Percentiles rank a stretch among this genome's conserved stretches.
These are phyloP conservation scores for Eubasilissa regina DNA, from an alignment of 1,140 invertebrate genomes.

Conservation along the genomic window DNA sequence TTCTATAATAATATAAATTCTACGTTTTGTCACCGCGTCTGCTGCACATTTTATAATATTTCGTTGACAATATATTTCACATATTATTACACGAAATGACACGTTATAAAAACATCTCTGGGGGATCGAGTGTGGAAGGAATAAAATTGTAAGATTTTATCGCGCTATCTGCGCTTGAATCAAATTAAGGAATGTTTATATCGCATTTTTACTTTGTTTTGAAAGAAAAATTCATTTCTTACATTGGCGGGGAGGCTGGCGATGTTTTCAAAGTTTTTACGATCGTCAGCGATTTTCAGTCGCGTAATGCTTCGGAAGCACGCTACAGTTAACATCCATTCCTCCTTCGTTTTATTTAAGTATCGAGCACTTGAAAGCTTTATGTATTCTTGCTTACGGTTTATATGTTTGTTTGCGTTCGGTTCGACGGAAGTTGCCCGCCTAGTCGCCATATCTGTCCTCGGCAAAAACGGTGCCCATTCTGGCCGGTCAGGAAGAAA, in stretches of 20 bases:
- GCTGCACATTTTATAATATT: constrained; percentile 36
- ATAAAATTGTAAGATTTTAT: constrained; percentile 56
- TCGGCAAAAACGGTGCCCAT: neutral
- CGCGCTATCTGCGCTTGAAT: constrained; percentile 48
- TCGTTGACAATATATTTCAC: constrained; percentile 46
- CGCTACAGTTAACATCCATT: constrained; percentile 38
- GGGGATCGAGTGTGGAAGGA: constrained; percentile 45
- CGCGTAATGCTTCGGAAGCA: constrained; percentile 41
- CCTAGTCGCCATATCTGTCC: neutral
- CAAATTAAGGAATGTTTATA: constrained; percentile 57
- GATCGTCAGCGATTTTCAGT: constrained; percentile 53
- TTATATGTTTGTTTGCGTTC: constrained; percentile 36
- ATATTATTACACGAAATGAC: constrained; percentile 53
- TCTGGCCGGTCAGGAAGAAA: too few relatives aligned
- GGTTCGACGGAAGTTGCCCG: neutral
- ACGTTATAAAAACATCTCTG: constrained; percentile 49
- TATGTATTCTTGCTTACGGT: constrained; percentile 32
- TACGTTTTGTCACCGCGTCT: constrained; percentile 12
- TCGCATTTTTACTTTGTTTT: constrained; percentile 54
- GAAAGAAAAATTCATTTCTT: constrained; percentile 51
- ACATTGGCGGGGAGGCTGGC: constrained; percentile 13
- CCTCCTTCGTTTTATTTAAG: constrained; percentile 32
- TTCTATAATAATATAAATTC: constrained; percentile 9
- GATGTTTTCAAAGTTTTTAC: constrained; percentile 58
- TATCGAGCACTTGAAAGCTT: constrained; percentile 38